Percentiles rank a stretch among this genome's conserved stretches.
Evolutionary conservation across 2,888 invertebrate genomes (phyloP).

Genomic region (Listrodromus nycthemerus): DNA sequence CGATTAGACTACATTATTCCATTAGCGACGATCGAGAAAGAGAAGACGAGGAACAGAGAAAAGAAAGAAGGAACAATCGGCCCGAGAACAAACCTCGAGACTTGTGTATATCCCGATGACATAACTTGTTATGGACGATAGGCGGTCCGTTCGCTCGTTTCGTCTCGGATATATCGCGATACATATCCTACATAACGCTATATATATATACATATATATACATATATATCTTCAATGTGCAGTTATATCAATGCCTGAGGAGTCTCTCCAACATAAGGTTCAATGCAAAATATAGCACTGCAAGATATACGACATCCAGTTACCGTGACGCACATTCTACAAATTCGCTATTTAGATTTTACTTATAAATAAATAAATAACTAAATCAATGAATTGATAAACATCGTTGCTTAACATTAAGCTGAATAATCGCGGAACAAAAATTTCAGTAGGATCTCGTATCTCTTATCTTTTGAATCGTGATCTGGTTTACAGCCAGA

Average conservation of each 20-base stretch:
- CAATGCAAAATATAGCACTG: neutral
- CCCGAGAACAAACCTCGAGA: slow-evolving; percentile 21
- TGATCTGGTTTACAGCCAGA: neutral
- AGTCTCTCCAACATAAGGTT: neutral
- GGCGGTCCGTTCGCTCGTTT: slow-evolving; percentile 56
- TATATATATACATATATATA: neutral
- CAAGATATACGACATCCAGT: neutral
- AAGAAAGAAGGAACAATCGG: slow-evolving; percentile 44
- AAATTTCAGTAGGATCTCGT: neutral
- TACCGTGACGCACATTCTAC: neutral
- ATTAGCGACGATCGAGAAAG: slow-evolving; percentile 42
- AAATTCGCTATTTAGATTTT: neutral
- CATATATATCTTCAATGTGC: slow-evolving; percentile 6
- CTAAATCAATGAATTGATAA: too few relatives aligned
- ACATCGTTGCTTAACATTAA: too few relatives aligned
- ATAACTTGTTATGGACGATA: slow-evolving; percentile 76
- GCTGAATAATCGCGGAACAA: too few relatives aligned
- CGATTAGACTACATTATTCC: slow-evolving; percentile 53
- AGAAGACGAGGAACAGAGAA: slow-evolving; percentile 28
- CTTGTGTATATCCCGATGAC: slow-evolving; percentile 69
- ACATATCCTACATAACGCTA: slow-evolving; percentile 12
- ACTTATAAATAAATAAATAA: too few relatives aligned
- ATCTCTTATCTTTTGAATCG: neutral
- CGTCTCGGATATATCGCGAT: slow-evolving; percentile 8
- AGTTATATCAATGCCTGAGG: neutral